Percentiles rank a stretch among this genome's conserved stretches.
These are phyloP conservation scores for Drosophila sulfurigaster DNA, from an alignment of 1,140 invertebrate genomes.

Conservation along the genomic window DNA sequence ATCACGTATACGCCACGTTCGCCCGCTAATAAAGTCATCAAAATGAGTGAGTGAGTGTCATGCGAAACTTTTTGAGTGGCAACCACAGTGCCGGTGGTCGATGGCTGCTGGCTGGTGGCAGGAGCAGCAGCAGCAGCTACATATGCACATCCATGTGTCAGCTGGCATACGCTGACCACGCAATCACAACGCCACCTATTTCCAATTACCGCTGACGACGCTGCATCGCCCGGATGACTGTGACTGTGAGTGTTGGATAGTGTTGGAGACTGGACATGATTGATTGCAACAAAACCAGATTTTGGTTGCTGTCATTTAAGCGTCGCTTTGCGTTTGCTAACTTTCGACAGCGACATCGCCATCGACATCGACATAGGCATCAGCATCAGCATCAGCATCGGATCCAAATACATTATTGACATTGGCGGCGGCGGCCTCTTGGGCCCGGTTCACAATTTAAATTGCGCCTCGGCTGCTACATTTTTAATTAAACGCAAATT, in stretches of 20 bases:
- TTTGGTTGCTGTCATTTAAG: constrained; percentile 82
- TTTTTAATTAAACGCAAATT: constrained; percentile 82
- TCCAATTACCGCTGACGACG: constrained; percentile 77
- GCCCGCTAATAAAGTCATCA: constrained; percentile 73
- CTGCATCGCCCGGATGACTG: constrained; percentile 8
- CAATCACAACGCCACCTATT: constrained; percentile 78
- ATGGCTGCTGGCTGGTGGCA: background rate
- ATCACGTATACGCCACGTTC: constrained; percentile 58
- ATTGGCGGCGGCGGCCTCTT: constrained; percentile 28
- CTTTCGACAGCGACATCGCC: constrained; percentile 58
- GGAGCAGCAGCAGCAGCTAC: constrained; percentile 4
- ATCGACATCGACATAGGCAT: constrained; percentile 32
- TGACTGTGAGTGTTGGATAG: constrained; percentile 13
- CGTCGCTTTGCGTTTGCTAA: constrained; percentile 49
- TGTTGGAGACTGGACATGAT: constrained; percentile 57
- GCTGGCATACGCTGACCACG: constrained; percentile 44
- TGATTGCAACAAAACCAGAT: constrained; percentile 83
- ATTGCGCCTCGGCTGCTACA: constrained; percentile 62
- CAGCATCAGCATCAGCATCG: background rate
- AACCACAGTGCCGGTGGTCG: constrained; percentile 54
- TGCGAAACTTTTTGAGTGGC: constrained; percentile 58
- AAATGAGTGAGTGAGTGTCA: constrained; percentile 43
- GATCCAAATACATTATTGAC: constrained; percentile 37
- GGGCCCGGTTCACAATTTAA: constrained; percentile 54
- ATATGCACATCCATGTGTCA: constrained; percentile 10